Base-by-base conservation (phyloP, 2,113 vertebrate species). In the Lepisosteus oculatus region DNA sequence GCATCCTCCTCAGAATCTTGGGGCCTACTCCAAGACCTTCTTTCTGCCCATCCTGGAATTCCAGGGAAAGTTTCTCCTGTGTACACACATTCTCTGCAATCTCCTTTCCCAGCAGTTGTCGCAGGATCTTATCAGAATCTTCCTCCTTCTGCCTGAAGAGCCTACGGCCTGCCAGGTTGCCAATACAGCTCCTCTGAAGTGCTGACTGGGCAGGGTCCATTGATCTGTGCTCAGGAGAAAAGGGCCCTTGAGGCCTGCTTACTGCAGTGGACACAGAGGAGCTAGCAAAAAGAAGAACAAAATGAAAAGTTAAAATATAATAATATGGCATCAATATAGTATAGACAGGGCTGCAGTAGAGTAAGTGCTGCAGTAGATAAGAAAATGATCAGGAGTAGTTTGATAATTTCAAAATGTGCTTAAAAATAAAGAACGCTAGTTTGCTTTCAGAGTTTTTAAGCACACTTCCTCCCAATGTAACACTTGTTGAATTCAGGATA, bases 51-150 rank as follows among this genome's bases (percentile, higher is more conserved):
- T 92, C 91, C 75, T 93, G 92, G 83, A 95, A 93, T 82, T 94
- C 91, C 78, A 95, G 83, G 3, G 93, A 91, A 45, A 91, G 85
- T 76, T 94, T 94, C 78, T 97, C 95, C 70, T 93, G 90, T 70
- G 82, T 80, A 57, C 93, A 92, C 47, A 92, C 87, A 3, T 91
- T 86, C 75, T 95, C 96, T 3, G 93, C 85, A 51, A 91, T 85
- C 77, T 98, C 96, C 78, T 96, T 96, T 45, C 95, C 95, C 84
- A 97, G 77, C 67, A 97, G 88, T 79, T 96, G 96, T 5, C 93
- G 88, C 8, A 95, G 82, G 77, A 95, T 94, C 1, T 94, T 89
- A 81, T 97, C 95, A 0, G 95, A 91, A 65, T 94, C 95, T 56
- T 93, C 93, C 0, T 94, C 94, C 72, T 93, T 94, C 79, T 90